A percentile compares a stretch with the other conserved stretches of the same genome.
phyloP scores from a whole-genome alignment of 2,797 vertebrate species.

The Notoglanidium macrostoma region DNA sequence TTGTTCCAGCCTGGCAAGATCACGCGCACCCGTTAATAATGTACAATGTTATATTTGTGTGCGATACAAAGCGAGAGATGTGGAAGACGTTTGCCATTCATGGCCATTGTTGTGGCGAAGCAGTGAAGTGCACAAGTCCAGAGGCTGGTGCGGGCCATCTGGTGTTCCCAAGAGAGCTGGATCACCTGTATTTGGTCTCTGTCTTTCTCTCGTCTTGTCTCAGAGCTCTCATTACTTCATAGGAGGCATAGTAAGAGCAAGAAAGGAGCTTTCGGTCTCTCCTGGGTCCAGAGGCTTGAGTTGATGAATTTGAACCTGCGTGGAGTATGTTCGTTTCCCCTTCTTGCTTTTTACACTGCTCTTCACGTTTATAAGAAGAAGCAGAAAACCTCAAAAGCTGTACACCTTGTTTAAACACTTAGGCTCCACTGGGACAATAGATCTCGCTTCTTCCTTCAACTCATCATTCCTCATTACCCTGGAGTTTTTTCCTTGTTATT shows the following conservation, averaged over 20 bases:
- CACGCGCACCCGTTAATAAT: constrained; percentile 69
- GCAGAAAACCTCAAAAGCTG: constrained; percentile 70
- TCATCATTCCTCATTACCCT: constrained; percentile 42
- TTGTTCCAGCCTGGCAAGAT: constrained; percentile 79
- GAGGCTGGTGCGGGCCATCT: constrained; percentile 67
- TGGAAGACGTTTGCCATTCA: constrained; percentile 53
- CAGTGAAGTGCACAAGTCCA: constrained; percentile 50
- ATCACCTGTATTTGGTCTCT: constrained; percentile 66
- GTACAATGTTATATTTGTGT: constrained; percentile 56
- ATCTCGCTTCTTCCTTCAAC: constrained; percentile 40
- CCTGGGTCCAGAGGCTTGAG: constrained; percentile 65
- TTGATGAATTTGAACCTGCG: constrained; percentile 78
- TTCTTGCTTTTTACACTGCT: constrained; percentile 13
- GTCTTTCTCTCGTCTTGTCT: constrained; percentile 29
- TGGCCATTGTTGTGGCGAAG: constrained; percentile 73
- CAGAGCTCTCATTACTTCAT: constrained; percentile 74
- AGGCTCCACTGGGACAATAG: constrained; percentile 54
- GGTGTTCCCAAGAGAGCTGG: constrained; percentile 58
- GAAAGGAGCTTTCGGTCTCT: constrained; percentile 48
- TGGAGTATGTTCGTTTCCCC: constrained; percentile 64
- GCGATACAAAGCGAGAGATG: constrained; percentile 44
- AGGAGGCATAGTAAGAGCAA: constrained; percentile 59
- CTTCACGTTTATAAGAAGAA: constrained; percentile 63
- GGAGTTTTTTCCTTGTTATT: constrained; percentile 46
- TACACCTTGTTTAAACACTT: constrained; percentile 77